phyloP scores from a whole-genome alignment of 1,140 invertebrate species.

The Microplitis mediator region DNA sequence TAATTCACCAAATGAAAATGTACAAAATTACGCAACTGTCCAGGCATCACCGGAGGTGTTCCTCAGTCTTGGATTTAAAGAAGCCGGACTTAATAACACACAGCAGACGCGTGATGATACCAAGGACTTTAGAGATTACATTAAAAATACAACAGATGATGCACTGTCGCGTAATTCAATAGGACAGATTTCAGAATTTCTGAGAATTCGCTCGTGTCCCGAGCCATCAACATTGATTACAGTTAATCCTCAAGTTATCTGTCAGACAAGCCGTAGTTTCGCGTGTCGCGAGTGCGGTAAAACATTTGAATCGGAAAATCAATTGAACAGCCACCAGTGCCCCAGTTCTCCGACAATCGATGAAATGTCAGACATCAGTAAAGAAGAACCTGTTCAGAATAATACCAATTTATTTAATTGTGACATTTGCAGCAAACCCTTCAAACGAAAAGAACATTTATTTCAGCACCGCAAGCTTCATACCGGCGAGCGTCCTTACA shows the following conservation, averaged over 20 bases:
- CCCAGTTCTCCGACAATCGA: constrained; percentile 42
- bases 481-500: constrained; percentile 77
- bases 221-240: constrained; percentile 54
- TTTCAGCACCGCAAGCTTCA: constrained; percentile 73
- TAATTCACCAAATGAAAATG: constrained; percentile 36
- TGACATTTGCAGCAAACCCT: constrained; percentile 66
- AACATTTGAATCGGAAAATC: constrained; percentile 45
- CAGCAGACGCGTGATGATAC: constrained; percentile 48
- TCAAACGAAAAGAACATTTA: constrained; percentile 68
- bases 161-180: constrained; percentile 52
- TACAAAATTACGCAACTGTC: constrained; percentile 53
- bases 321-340: constrained; percentile 52
- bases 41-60: constrained; percentile 57
- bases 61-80: constrained; percentile 56
- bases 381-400: constrained; percentile 34
- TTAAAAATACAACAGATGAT: constrained; percentile 48
- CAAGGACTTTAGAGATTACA: constrained; percentile 54
- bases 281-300: constrained; percentile 60
- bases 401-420: constrained; percentile 58
- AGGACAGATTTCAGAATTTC: constrained; percentile 58
- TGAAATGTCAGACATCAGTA: constrained; percentile 44
- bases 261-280: constrained; percentile 48
- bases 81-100: constrained; percentile 37
- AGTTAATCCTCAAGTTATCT: constrained; percentile 55
- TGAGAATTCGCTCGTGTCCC: constrained; percentile 51